These are phyloP conservation scores for Galerucella calmariensis DNA, from an alignment of 2,888 invertebrate species.

Conservation along the genomic window DNA sequence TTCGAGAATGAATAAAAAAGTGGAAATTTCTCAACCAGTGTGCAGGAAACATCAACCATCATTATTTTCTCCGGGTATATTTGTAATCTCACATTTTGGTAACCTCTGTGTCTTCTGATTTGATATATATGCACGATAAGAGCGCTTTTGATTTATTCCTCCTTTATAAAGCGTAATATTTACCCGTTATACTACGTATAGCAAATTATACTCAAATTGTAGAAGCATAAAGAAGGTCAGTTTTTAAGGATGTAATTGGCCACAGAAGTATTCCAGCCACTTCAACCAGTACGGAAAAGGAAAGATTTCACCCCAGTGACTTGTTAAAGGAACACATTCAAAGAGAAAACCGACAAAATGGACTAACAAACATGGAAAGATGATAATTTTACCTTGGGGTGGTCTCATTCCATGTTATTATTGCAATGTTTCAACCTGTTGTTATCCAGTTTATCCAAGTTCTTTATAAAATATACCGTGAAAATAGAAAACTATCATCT, in stretches of 20 bases:
- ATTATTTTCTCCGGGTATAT: too few species aligned
- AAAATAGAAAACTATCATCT: too few species aligned
- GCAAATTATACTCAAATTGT: neutral
- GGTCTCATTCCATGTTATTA: conserved; percentile 24
- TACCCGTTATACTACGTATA: too few species aligned
- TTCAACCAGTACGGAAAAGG: conserved; percentile 51
- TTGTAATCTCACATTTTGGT: too few species aligned
- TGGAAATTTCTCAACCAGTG: too few species aligned
- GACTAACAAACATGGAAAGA: conserved; percentile 28
- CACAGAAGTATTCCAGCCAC: conserved; percentile 52
- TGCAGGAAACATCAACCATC: too few species aligned
- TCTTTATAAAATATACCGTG: neutral
- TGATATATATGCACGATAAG: too few species aligned
- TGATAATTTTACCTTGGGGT: conserved; percentile 28
- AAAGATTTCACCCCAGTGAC: conserved; percentile 55
- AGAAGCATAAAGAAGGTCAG: conserved; percentile 13
- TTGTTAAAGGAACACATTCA: conserved; percentile 47
- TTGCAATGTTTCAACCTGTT: conserved; percentile 27
- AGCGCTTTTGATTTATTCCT: too few species aligned
- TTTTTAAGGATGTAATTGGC: conserved; percentile 51
- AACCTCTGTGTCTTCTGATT: too few species aligned
- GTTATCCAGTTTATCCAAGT: neutral
- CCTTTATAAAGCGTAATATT: too few species aligned
- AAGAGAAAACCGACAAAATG: conserved; percentile 38
- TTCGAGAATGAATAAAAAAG: too few species aligned